Base-by-base conservation (phyloP, 2,888 invertebrate genomes). In the Drosophila meridionalis region DNA sequence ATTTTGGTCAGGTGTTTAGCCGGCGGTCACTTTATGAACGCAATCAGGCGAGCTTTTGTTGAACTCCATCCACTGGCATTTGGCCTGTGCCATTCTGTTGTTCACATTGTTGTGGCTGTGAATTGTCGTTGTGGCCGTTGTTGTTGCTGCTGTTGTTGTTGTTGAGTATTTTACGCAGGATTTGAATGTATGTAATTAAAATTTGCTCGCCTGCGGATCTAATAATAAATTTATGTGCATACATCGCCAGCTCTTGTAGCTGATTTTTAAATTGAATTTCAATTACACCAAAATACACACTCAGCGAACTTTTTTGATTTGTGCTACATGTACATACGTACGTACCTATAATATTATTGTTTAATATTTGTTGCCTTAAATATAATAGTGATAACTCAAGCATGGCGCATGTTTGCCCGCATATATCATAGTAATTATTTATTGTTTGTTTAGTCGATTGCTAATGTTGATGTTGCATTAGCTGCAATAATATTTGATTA, bases 11-110 rank as follows among this genome's bases (percentile, higher is more conserved):
- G 83, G 80, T 89, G 80, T 79, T 89, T 82, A 73, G 77, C 89
- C 89, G 58, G 52, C 68, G 74, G 84, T 74, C 78, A 57, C 69
- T 76, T 73, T 72, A 76, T 71, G 73, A 73, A 71, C 65, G 86
- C 88, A 83, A 88, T 88, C 88, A 83, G 70, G 78, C 83, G 65
- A 70, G 66, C 78, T 77, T 85, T 85, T 89, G 88, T 89, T 83
- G 14, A 30, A 32, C 66, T 69, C 57, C 61, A 45, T 45, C 72
- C 69, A 59, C 61, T 43, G 55, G 34, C 20, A 67, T 42, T 67
- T 55, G 48, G 66, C 43, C 53, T 38, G 66, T 43, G 70, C 47
- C 45, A 65, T 78, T 73, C 52, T 45, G 72, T 65, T 61, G 50
- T 65, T 65, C 60, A n/a, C 69, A 78, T 50, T 62, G 59, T 68